These are phyloP conservation scores for Gallinago jamesoni DNA, from an alignment of 2,113 vertebrate species.

Conservation along the genomic window DNA sequence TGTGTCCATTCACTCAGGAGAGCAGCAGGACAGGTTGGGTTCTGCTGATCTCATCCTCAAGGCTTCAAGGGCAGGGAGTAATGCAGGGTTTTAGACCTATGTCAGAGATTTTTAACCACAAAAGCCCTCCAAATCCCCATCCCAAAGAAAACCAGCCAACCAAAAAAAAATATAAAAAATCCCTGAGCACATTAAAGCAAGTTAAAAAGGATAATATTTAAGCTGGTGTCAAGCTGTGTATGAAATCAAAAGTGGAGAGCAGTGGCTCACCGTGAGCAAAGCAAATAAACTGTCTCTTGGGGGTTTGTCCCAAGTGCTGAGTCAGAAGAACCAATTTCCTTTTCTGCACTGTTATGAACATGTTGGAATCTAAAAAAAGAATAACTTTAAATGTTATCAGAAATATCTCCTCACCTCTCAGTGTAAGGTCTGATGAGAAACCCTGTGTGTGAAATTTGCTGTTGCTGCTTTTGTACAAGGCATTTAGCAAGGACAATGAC, in stretches of 20 bases:
- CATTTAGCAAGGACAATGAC: neutral
- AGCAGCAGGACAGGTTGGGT: neutral
- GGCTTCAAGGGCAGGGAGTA: neutral
- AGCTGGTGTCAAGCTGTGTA: neutral
- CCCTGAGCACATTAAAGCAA: neutral
- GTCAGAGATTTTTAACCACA: neutral
- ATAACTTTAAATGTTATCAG: neutral
- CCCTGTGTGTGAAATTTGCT: neutral
- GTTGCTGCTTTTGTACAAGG: neutral
- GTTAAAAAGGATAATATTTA: neutral
- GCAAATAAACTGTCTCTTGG: neutral
- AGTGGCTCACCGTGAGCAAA: neutral
- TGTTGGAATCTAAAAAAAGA: neutral
- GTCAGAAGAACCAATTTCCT: neutral
- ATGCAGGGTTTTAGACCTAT: neutral
- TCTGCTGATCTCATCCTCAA: neutral
- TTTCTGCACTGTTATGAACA: neutral
- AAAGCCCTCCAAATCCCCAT: neutral
- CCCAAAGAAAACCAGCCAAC: neutral
- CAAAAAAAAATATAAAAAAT: neutral
- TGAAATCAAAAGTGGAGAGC: neutral
- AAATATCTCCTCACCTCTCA: neutral
- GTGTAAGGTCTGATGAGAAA: neutral
- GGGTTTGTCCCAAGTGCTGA: neutral
- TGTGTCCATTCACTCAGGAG: neutral